Evolutionary conservation across 2,888 invertebrate species (phyloP).

Genomic region (Brachyptera risi): DNA sequence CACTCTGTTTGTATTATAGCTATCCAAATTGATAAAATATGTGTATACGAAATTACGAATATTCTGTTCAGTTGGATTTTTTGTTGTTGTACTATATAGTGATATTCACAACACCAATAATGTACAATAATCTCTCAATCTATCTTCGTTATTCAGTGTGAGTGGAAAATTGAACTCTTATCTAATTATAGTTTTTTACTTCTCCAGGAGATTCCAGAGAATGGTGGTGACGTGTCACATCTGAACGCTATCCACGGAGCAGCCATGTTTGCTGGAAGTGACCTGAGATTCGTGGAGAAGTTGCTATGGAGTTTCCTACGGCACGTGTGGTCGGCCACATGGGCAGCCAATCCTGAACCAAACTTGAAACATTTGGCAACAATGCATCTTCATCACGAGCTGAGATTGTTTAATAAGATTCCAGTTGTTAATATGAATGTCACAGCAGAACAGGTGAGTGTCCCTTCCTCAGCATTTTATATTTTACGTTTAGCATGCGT

Average conservation of each 20-base stretch:
- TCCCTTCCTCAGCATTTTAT: not conserved
- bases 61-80: no score
- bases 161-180: no score
- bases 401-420: conserved; percentile 56
- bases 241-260: conserved; percentile 70
- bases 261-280: conserved; percentile 50
- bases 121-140: no score
- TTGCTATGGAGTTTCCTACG: conserved; percentile 46
- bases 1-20: no score
- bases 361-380: conserved; percentile 58
- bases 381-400: conserved; percentile 59
- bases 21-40: no score
- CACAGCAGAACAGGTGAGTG: conserved; percentile 60
- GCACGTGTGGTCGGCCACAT: conserved; percentile 60
- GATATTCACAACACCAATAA: no score
- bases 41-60: no score
- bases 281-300: conserved; percentile 42
- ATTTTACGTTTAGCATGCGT: no score
- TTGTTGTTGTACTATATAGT: no score
- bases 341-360: conserved; percentile 49
- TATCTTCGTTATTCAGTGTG: no score
- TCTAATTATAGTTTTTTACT: no score
- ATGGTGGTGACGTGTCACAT: conserved; percentile 82
- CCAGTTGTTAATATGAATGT: conserved; percentile 58
- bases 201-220: conserved; percentile 84